These are phyloP conservation scores for Crax fasciolata DNA, from an alignment of 2,797 vertebrate genomes.

Conservation along the genomic window DNA sequence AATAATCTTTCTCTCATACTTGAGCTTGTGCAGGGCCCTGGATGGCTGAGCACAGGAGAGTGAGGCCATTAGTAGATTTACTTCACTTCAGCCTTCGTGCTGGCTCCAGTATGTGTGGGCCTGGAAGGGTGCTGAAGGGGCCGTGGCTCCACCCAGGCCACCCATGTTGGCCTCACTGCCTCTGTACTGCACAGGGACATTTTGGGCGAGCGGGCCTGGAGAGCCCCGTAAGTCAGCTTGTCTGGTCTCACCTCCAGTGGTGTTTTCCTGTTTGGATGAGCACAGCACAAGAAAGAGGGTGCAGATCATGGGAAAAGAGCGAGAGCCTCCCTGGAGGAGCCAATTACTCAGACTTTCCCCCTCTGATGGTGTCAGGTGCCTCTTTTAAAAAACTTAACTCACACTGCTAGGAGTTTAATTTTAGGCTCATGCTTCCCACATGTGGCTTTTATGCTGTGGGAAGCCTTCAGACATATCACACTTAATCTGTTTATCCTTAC, in stretches of 20 bases:
- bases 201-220: neutral
- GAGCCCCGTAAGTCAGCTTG: neutral
- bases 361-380: slow-evolving; percentile 61
- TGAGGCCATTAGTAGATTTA: neutral
- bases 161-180: neutral
- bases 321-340: neutral
- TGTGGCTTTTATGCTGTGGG: slow-evolving; percentile 75
- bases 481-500: slow-evolving; percentile 72
- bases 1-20: neutral
- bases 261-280: slow-evolving; percentile 38
- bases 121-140: rapidly evolving
- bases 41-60: neutral
- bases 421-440: slow-evolving; percentile 64
- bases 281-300: slow-evolving; percentile 13
- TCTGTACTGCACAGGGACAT: rapidly evolving
- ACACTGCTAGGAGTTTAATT: slow-evolving; percentile 65
- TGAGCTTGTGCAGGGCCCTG: neutral
- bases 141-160: neutral
- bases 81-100: neutral
- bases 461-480: slow-evolving; percentile 71
- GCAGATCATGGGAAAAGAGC: slow-evolving; percentile 55
- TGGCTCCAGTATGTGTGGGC: neutral
- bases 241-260: neutral
- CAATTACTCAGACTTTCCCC: slow-evolving; percentile 59
- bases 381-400: slow-evolving; percentile 55